phyloP scores from a whole-genome alignment of 2,888 invertebrate genomes.

The Drosophila greeni region DNA sequence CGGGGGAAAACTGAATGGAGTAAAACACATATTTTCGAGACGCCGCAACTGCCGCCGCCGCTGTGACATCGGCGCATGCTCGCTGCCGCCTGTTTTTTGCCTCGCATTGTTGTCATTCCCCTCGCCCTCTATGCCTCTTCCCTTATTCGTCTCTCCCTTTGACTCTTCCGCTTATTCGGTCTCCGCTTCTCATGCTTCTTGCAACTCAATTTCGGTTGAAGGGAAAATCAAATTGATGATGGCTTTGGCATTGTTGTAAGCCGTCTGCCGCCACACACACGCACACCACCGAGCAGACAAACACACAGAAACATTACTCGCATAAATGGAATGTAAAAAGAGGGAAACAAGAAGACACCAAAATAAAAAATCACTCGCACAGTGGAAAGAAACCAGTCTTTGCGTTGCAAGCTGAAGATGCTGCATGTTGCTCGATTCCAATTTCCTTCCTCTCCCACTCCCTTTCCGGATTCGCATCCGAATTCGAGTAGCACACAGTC shows the following conservation, averaged over 20 bases:
- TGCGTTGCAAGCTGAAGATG: conserved; percentile 24
- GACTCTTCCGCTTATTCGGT: conserved; percentile 6
- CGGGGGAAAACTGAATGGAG: conserved; percentile 9
- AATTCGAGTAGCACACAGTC: conserved; percentile 3
- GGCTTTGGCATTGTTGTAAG: conserved; percentile 41
- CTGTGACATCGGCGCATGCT: conserved; percentile 30
- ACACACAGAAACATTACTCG: neutral
- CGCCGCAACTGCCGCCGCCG: conserved; percentile 19
- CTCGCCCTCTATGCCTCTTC: conserved; percentile 11
- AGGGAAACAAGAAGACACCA: conserved; percentile 8
- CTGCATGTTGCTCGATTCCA: conserved; percentile 10
- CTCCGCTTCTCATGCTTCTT: conserved; percentile 8
- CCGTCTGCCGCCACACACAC: conserved; percentile 14
- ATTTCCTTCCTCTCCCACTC: neutral
- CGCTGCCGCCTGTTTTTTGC: conserved; percentile 18
- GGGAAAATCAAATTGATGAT: conserved; percentile 50
- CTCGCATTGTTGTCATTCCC: conserved; percentile 32
- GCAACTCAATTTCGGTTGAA: conserved; percentile 36
- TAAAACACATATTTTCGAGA: conserved; percentile 22
- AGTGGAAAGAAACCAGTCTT: conserved; percentile 34
- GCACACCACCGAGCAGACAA: neutral
- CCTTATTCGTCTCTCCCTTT: neutral
- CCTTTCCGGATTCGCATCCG: conserved; percentile 5
- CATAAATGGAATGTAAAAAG: conserved; percentile 11
- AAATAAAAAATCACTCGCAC: conserved; percentile 7